Evolutionary conservation across 2,888 invertebrate genomes (phyloP).

Genomic region (Mactromeris polynyma): DNA sequence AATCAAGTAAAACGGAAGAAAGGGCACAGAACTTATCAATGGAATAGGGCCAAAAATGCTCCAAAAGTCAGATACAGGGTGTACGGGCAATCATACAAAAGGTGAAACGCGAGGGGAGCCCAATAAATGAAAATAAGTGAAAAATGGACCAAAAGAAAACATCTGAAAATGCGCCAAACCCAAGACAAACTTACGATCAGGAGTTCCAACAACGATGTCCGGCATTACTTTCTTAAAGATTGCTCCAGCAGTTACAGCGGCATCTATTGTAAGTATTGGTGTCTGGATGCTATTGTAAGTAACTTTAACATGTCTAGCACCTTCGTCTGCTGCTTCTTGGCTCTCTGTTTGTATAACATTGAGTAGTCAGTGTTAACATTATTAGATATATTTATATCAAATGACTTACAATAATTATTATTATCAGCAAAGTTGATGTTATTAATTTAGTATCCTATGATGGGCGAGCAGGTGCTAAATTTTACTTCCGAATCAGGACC

Average conservation of each 20-base stretch:
- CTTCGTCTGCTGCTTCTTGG: conserved; percentile 81
- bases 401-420: neutral
- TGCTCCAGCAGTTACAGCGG: conserved; percentile 80
- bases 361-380: neutral
- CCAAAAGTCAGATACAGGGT: neutral
- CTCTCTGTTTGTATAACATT: conserved; percentile 68
- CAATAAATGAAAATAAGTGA: neutral
- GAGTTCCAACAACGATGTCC: conserved; percentile 77
- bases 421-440: neutral
- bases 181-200: conserved; percentile 74
- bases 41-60: neutral
- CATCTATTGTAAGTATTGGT: conserved; percentile 85
- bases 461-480: neutral
- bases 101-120: too few species aligned
- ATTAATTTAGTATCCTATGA: neutral
- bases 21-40: neutral
- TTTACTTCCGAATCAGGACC: neutral
- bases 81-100: too few species aligned
- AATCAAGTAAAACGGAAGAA: too few species aligned
- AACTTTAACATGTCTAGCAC: conserved; percentile 84
- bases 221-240: conserved; percentile 74
- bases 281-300: conserved; percentile 84
- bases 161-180: neutral
- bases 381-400: neutral
- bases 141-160: neutral